Percentiles rank a stretch among this genome's conserved stretches.
These are phyloP conservation scores for Zele albiditarsus DNA, from an alignment of 2,888 invertebrate genomes.

Conservation along the genomic window DNA sequence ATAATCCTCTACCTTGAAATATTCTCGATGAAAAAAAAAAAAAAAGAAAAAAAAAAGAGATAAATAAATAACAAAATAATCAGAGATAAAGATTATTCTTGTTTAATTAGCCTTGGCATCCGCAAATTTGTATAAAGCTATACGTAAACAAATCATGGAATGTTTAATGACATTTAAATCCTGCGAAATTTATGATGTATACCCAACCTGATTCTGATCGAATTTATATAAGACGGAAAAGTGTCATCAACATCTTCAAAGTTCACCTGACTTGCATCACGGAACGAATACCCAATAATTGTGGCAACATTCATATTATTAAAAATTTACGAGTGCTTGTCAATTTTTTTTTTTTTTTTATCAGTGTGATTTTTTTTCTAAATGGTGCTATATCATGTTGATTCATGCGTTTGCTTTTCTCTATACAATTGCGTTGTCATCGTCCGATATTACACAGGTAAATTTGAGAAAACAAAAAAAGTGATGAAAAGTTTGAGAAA, in stretches of 20 bases:
- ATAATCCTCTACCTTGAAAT: background rate
- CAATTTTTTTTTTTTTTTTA: background rate
- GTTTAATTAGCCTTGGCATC: background rate
- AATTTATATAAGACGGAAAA: conserved; percentile 13
- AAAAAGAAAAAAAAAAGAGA: background rate
- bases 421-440: background rate
- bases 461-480: background rate
- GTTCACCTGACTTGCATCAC: background rate
- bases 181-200: conserved; percentile 39
- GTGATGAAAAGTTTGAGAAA: no score
- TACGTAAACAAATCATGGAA: background rate
- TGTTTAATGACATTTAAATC: background rate
- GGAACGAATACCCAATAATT: background rate
- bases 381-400: background rate
- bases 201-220: conserved; percentile 34
- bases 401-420: background rate
- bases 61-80: background rate
- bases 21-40: background rate
- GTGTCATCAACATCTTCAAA: background rate
- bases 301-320: background rate
- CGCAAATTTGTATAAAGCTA: conserved; percentile 9
- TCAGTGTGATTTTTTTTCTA: background rate
- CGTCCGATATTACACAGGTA: background rate
- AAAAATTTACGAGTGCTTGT: no score
- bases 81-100: background rate